Conservation (phyloP, 2,113 vertebrate genomes). For the Proterorhinus semilunaris region DNA sequence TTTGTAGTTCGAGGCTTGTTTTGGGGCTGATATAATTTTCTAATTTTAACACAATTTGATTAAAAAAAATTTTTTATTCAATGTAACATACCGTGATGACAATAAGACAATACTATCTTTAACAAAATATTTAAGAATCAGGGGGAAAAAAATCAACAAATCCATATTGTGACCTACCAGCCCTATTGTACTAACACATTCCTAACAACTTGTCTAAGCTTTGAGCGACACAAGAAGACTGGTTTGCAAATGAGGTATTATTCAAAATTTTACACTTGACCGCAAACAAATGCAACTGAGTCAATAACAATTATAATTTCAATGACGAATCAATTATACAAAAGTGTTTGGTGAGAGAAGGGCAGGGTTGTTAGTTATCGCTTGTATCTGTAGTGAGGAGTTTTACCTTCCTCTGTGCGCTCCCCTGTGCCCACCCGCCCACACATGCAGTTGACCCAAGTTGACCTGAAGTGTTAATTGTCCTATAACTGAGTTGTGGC, state of each 20-base stretch:
- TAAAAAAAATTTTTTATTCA: no score
- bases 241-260: not conserved
- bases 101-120: no score
- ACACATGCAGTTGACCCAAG: constrained; percentile 38
- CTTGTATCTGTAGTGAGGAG: constrained; percentile 5
- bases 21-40: no score
- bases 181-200: no score
- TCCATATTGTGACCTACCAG: no score
- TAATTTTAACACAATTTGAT: no score
- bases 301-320: not conserved
- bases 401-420: not conserved
- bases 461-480: constrained; percentile 38
- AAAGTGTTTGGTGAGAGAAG: not conserved
- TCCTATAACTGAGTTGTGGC: constrained; percentile 26
- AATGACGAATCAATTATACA: not conserved
- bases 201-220: no score
- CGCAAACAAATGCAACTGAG: not conserved
- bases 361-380: not conserved
- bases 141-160: no score
- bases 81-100: no score
- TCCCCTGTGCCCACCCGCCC: not conserved
- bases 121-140: no score
- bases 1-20: no score
- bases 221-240: no score
- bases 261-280: not conserved